Percentiles rank a stretch among this genome's conserved stretches.
phyloP scores from a whole-genome alignment of 2,888 invertebrate genomes.

The Aelia acuminata region DNA sequence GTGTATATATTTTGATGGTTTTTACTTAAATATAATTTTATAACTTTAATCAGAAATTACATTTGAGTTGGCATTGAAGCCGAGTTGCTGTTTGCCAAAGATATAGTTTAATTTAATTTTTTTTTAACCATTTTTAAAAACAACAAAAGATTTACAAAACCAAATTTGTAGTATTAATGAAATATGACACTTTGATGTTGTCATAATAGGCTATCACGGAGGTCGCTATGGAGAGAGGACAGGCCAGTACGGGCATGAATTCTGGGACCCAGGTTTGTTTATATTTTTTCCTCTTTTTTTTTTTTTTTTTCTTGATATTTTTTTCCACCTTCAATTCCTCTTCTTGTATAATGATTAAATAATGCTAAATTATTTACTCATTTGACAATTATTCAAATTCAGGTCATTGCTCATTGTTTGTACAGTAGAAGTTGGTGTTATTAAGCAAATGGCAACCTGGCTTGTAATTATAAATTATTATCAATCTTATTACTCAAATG shows the following conservation, averaged over 20 bases:
- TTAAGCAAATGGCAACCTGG: slow-evolving; percentile 54
- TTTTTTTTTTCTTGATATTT: neutral
- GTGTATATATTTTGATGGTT: slow-evolving; percentile 27
- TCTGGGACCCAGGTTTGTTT: slow-evolving; percentile 67
- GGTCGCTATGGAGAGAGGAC: slow-evolving; percentile 66
- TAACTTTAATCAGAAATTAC: slow-evolving; percentile 50
- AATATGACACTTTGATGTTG: slow-evolving; percentile 58
- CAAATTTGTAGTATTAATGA: slow-evolving; percentile 52
- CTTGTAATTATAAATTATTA: neutral
- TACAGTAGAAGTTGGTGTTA: slow-evolving; percentile 20
- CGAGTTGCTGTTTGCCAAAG: slow-evolving; percentile 62
- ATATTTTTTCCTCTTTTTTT: slow-evolving; percentile 60
- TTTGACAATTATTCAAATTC: slow-evolving; percentile 3
- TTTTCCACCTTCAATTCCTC: neutral
- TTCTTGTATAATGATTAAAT: neutral
- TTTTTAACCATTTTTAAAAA: slow-evolving; percentile 52
- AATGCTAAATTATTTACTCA: neutral
- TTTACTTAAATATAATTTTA: neutral
- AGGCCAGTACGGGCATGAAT: slow-evolving; percentile 66
- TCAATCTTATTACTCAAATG: neutral
- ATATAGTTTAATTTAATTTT: slow-evolving; percentile 40
- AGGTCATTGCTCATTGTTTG: slow-evolving; percentile 46
- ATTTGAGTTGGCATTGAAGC: slow-evolving; percentile 64
- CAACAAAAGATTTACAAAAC: slow-evolving; percentile 28
- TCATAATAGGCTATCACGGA: slow-evolving; percentile 65